phyloP scores from a whole-genome alignment of 2,113 vertebrate genomes.

The Gymnarchus niloticus region DNA sequence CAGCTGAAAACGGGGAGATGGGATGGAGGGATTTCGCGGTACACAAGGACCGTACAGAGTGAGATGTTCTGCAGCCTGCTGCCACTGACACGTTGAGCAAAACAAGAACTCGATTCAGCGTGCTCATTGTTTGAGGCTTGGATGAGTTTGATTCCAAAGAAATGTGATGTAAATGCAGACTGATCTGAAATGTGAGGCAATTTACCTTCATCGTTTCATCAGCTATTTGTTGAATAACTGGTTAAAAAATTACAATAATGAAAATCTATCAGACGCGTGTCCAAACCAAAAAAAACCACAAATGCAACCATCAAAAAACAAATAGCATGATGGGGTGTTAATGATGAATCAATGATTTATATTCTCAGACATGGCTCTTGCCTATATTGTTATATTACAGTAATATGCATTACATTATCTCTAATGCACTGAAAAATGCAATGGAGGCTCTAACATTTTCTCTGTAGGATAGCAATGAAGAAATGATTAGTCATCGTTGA shows the following conservation, averaged over 20 bases:
- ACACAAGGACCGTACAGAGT: slow-evolving; percentile 4
- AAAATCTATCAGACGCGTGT: not conserved
- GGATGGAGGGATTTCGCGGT: not conserved
- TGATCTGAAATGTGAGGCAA: not conserved
- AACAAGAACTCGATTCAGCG: not conserved
- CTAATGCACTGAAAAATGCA: not conserved
- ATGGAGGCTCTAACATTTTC: not conserved
- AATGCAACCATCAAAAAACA: not conserved
- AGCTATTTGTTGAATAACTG: too few species aligned
- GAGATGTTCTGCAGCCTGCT: slow-evolving; percentile 4
- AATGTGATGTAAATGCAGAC: slow-evolving; percentile 6
- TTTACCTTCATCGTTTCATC: not conserved
- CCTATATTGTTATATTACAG: not conserved
- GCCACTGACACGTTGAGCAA: not conserved
- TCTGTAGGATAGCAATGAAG: not conserved
- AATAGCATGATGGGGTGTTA: too few species aligned
- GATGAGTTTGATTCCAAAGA: not conserved
- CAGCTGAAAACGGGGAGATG: not conserved
- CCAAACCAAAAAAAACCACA: not conserved
- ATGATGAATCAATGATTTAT: not conserved
- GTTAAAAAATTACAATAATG: not conserved
- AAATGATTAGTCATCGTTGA: not conserved
- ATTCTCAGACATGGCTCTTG: not conserved
- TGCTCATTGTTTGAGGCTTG: slow-evolving; percentile 3
- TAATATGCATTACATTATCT: not conserved